Base-by-base conservation (phyloP, 2,888 invertebrate species). In the Drosophila villosipedis region DNA sequence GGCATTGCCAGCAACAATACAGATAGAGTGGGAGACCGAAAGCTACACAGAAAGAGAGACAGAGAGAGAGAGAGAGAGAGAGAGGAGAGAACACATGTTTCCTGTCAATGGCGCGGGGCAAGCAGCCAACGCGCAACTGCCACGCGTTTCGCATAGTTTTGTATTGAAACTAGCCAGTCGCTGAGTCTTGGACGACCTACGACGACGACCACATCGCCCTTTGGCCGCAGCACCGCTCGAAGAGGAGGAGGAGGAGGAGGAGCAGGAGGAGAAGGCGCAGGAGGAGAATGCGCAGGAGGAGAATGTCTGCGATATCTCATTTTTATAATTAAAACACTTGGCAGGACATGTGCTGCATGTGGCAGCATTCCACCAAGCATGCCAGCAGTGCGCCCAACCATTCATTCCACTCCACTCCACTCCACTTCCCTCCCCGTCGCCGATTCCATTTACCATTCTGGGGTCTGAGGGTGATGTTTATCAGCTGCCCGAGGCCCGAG, bases 301-400 rank as follows among this genome's bases (percentile, higher is more conserved):
- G 60, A n/a, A 67, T 68, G 78, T 69, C 71, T 79, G 78, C 82
- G 85, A 89, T 85, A 89, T 85, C 85, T 89, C 85, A 85, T 85
- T 85, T 89, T 89, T 85, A 85, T 87, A 87, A 87, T 87, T 87
- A 87, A 87, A 87, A 87, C 90, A 86, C 89, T 87, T 89, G 90
- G 90, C 79, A 84, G 89, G 83, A 90, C 90, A 85, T 87, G 89
- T 90, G 89, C 78, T 71, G 76, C 76, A 73, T 60, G 72, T 60
- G 73, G 73, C 78, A 85, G 89, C 78, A 84, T 84, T 84, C 84
- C 89, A 62, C 65, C 64, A 72, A 74, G 57, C 73, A 85, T 85
- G 72, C 84, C 87, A 77, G 68, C 77, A 81, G 72, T 76, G 76
- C 87, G 82, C 54, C 77, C 82, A 65, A 83, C 76, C 89, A 61